Evolutionary conservation across 2,113 vertebrate species (phyloP), one percentile per base, ranked within the genome.

Genomic region (Falco punctatus): DNA sequence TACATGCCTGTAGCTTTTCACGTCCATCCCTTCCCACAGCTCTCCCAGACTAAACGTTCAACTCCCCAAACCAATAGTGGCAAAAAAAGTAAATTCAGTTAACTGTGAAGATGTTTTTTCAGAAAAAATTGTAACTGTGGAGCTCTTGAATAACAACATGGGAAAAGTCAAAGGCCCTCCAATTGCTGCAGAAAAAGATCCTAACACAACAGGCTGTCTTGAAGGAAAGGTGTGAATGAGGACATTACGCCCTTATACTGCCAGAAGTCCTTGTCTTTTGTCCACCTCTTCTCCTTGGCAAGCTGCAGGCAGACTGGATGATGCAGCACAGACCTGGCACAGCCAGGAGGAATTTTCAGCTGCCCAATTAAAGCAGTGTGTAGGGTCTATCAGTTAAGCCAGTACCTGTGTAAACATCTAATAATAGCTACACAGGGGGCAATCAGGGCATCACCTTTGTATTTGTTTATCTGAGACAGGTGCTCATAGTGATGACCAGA

Each of bases 101-200:
- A 74, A 69, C 72, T 65, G 22, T 54, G 55, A 58, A 79, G 71
- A 73, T 9, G 15, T 67, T 17, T 44, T 92, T 91, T 84, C 67
- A 74, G 40, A 24, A 42, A 81, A 72, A 48, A 6, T 0, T 55
- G 0, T 24, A 72, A 40, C 73, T 40, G 4, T 2, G 0, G 21
- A 75, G 21, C 33, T 87, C 49, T 87, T 83, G 62, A 86, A 61
- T 51, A 84, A 21, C 42, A 78, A 30, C 0, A 1, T n/a, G 24
- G 65, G 81, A 51, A 55, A 74, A 74, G 38, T 51, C 42, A 64
- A 71, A 92, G 48, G 44, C 19, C 2, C 1, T 75, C 9, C 38
- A 23, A 8, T 26, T 86, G 20, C 67, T 62, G 55, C 51, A 83
- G 79, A 83, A 64, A 67, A 75, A 57, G 55, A 64, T 67, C 65